phyloP scores from a whole-genome alignment of 2,113 vertebrate species.

The Gasterosteus nipponicus region DNA sequence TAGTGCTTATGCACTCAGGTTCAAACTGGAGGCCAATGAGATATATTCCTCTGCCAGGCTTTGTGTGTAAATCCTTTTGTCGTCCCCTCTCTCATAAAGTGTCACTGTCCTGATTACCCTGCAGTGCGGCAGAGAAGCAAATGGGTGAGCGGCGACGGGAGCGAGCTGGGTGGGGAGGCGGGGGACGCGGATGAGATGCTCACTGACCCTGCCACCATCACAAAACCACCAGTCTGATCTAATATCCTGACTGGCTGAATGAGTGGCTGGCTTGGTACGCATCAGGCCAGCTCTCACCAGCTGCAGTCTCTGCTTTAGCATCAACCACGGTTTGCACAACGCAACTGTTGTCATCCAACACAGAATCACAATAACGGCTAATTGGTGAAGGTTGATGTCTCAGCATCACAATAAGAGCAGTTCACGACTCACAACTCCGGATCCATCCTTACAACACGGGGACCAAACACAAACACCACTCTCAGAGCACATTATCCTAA shows the following conservation, averaged over 20 bases:
- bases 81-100: constrained; percentile 75
- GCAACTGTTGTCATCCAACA: constrained; percentile 18
- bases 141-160: constrained; percentile 59
- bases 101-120: constrained; percentile 79
- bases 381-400: constrained; percentile 14
- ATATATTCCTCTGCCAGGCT: constrained; percentile 66
- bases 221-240: constrained; percentile 78
- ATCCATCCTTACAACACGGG: constrained; percentile 9
- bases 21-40: constrained; percentile 70
- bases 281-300: constrained; percentile 53
- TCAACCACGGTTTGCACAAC: constrained; percentile 31
- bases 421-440: background rate
- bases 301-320: constrained; percentile 52
- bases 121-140: constrained; percentile 71
- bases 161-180: constrained; percentile 31
- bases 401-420: constrained; percentile 21
- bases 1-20: constrained; percentile 55
- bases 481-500: constrained; percentile 36
- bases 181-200: constrained; percentile 71
- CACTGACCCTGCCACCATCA: constrained; percentile 79
- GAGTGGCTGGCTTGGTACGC: constrained; percentile 57
- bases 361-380: constrained; percentile 18
- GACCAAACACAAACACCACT: constrained; percentile 1
- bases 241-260: constrained; percentile 74
- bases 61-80: constrained; percentile 78